phyloP scores from a whole-genome alignment of 1,140 invertebrate species.

The Solen grandis region DNA sequence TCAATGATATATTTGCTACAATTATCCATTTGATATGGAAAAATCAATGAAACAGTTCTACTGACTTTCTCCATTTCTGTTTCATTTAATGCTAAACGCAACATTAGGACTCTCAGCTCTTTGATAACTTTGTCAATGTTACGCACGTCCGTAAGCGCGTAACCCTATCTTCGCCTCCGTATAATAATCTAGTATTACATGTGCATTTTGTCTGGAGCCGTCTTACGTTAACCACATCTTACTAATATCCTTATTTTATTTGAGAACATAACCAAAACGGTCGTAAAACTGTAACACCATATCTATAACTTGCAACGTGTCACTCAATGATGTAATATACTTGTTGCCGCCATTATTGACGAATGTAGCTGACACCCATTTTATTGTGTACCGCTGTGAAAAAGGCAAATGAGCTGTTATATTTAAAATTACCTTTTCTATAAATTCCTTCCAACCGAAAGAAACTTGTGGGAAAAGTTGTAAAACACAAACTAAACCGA shows the following conservation, averaged over 20 bases:
- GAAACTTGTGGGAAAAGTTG: not conserved
- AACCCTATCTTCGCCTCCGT: too few species aligned
- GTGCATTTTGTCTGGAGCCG: too few species aligned
- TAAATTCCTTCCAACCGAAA: not conserved
- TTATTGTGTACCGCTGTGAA: not conserved
- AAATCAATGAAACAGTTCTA: too few species aligned
- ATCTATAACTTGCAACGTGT: constrained; percentile 12
- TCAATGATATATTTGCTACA: too few species aligned
- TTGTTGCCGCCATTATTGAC: constrained; percentile 7
- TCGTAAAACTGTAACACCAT: not conserved
- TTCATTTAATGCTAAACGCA: too few species aligned
- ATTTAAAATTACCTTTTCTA: constrained; percentile 18
- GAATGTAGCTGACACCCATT: constrained; percentile 6
- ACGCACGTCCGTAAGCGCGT: too few species aligned
- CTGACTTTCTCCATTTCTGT: too few species aligned
- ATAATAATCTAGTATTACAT: too few species aligned
- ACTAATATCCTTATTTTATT: not conserved
- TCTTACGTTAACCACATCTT: too few species aligned
- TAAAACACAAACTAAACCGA: not conserved
- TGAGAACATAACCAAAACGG: not conserved
- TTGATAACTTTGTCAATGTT: too few species aligned
- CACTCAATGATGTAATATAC: constrained; percentile 1
- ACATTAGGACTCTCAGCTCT: too few species aligned
- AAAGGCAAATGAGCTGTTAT: not conserved
- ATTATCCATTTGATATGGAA: too few species aligned